phyloP scores from a whole-genome alignment of 1,140 invertebrate genomes.

The Zaprionus lachaisei region DNA sequence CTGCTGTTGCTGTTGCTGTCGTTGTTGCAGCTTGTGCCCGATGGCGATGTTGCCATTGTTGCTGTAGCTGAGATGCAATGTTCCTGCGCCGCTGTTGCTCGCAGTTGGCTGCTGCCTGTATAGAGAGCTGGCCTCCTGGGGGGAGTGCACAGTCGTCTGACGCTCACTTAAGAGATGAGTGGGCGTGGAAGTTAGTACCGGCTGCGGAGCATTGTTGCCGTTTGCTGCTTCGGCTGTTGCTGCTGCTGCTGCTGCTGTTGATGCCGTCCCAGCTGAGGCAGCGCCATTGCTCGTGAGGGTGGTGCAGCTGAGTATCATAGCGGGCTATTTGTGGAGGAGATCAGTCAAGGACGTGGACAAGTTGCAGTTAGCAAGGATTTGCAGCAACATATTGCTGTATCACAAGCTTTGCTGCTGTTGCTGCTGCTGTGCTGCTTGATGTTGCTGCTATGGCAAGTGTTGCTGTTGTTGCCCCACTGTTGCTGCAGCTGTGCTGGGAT shows the following conservation, averaged over 20 bases:
- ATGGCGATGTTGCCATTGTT: slow-evolving; percentile 60
- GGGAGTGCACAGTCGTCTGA: slow-evolving; percentile 73
- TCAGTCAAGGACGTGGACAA: slow-evolving; percentile 76
- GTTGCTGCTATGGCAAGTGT: too few relatives aligned
- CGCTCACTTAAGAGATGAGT: slow-evolving; percentile 72
- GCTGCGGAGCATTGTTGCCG: slow-evolving; percentile 47
- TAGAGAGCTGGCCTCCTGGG: slow-evolving; percentile 68
- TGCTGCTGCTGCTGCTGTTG: slow-evolving; percentile 16
- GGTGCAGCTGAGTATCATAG: slow-evolving; percentile 84
- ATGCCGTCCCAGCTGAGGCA: slow-evolving; percentile 34
- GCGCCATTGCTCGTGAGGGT: slow-evolving; percentile 72
- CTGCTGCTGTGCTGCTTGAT: slow-evolving; percentile 6
- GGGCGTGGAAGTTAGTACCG: slow-evolving; percentile 70
- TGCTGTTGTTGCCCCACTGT: background rate
- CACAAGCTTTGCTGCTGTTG: background rate
- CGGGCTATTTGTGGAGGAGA: slow-evolving; percentile 78
- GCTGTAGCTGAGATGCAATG: slow-evolving; percentile 62
- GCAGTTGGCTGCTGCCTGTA: slow-evolving; percentile 48
- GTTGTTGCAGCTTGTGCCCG: background rate
- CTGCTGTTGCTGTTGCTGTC: slow-evolving; percentile 47
- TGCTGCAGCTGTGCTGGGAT: background rate
- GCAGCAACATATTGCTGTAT: slow-evolving; percentile 53
- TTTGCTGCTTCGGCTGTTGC: slow-evolving; percentile 19
- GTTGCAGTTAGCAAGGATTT: background rate
- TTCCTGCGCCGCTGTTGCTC: slow-evolving; percentile 44